phyloP scores from a whole-genome alignment of 2,888 invertebrate species.

The Rutpela maculata region DNA sequence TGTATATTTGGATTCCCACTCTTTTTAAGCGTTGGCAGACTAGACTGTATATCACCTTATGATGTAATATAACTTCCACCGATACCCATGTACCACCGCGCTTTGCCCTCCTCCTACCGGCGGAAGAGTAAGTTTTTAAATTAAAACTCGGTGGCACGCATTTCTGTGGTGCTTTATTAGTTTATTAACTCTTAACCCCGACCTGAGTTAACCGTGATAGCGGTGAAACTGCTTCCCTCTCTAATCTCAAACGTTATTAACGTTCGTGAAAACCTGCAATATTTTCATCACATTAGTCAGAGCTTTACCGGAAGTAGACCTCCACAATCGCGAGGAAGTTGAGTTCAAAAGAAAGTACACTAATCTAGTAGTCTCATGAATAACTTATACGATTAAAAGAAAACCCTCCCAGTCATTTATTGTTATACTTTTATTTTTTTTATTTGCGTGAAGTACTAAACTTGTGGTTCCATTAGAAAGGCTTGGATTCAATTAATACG shows the following conservation, averaged over 20 bases:
- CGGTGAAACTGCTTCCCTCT: neutral
- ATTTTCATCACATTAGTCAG: neutral
- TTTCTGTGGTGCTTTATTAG: slow-evolving; percentile 26
- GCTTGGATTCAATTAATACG: no score
- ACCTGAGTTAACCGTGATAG: slow-evolving; percentile 13
- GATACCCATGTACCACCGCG: neutral
- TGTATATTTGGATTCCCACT: no score
- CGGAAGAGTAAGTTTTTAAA: slow-evolving; percentile 14
- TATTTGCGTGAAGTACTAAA: no score
- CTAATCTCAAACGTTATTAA: neutral
- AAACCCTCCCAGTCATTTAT: no score
- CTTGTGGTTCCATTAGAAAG: no score
- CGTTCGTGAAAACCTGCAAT: neutral
- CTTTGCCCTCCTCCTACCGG: neutral
- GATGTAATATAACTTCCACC: slow-evolving; percentile 5
- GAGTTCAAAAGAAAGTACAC: neutral
- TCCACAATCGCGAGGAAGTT: neutral
- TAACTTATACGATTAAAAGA: no score
- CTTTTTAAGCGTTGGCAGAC: no score
- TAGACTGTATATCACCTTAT: slow-evolving; percentile 35
- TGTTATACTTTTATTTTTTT: no score
- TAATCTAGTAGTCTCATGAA: neutral
- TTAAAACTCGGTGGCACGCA: slow-evolving; percentile 23
- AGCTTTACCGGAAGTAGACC: neutral
- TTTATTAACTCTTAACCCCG: slow-evolving; percentile 25